Evolutionary conservation across 2,797 vertebrate genomes (phyloP).

Genomic region (Ptychobarbus kaznakovi): DNA sequence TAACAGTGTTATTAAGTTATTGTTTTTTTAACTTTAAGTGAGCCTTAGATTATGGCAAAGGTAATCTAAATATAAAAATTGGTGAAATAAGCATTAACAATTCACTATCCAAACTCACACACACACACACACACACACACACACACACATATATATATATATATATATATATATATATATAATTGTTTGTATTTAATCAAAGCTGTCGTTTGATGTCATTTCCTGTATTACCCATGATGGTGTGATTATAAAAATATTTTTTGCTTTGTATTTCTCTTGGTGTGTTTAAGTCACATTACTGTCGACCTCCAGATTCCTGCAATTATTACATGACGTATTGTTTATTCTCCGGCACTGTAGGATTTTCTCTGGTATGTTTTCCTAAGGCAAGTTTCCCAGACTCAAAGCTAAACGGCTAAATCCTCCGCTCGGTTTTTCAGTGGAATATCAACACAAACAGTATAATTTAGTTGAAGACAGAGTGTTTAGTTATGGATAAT

Average conservation of each 20-base stretch:
- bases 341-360: background rate
- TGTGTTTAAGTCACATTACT: background rate
- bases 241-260: background rate
- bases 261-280: background rate
- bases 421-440: background rate
- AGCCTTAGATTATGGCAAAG: no score
- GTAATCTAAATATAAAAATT: background rate
- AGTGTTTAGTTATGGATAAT: background rate
- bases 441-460: slow-evolving; percentile 3
- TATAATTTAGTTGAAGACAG: slow-evolving; percentile 15
- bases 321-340: slow-evolving; percentile 18
- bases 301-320: slow-evolving; percentile 18
- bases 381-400: slow-evolving; percentile 33
- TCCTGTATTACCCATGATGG: background rate
- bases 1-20: no score
- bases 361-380: slow-evolving; percentile 32
- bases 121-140: no score
- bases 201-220: background rate
- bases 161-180: no score
- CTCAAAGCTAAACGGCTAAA: background rate
- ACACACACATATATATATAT: no score
- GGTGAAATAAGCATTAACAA: background rate
- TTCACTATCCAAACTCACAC: background rate
- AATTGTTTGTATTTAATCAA: background rate
- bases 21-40: background rate